Conservation (phyloP, 2,113 vertebrate species). For the Alligator mississippiensis region DNA sequence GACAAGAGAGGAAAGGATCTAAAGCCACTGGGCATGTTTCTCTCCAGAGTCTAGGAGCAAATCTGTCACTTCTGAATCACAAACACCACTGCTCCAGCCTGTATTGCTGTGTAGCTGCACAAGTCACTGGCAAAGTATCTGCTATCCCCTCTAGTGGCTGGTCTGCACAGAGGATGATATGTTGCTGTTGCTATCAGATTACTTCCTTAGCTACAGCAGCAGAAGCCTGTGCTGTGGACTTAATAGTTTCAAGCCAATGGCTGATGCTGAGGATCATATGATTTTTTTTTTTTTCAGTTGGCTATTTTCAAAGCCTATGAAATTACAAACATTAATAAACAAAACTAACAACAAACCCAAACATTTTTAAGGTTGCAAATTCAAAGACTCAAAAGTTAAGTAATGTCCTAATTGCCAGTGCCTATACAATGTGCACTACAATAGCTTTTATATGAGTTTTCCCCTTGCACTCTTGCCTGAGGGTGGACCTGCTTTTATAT, state of each 20-base stretch:
- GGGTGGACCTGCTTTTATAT: neutral
- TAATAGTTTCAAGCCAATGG: neutral
- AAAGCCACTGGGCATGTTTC: neutral
- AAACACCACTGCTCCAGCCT: neutral
- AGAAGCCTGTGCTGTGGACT: neutral
- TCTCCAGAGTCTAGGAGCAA: neutral
- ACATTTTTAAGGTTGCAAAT: neutral
- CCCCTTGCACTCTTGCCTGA: neutral
- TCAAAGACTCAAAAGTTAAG: neutral
- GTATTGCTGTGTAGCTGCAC: neutral
- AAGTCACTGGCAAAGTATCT: neutral
- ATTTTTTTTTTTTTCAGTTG: too few species aligned
- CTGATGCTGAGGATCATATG: neutral
- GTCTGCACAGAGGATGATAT: neutral
- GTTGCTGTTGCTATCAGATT: too few species aligned
- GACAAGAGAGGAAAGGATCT: neutral
- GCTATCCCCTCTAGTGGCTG: neutral
- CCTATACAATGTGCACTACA: neutral
- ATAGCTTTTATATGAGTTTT: too few species aligned
- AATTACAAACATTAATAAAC: neutral
- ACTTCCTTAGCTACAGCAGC: neutral
- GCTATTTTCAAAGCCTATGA: neutral
- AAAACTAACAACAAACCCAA: too few species aligned
- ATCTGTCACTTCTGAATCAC: neutral
- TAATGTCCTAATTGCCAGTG: neutral